Conservation (phyloP, 1,140 invertebrate genomes). For the Hycleus cichorii region DNA sequence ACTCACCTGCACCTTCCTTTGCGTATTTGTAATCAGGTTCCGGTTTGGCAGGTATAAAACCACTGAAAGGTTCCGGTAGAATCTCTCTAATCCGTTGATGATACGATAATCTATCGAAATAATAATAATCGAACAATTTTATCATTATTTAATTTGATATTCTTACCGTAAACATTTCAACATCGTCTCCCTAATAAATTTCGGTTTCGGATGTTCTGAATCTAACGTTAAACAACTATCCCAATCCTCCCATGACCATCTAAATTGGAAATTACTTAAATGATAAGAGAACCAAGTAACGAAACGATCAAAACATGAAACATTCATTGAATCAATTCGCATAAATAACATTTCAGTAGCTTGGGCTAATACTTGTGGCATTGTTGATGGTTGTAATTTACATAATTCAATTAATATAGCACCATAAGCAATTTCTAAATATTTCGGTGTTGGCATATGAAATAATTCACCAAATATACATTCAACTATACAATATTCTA, state of each 20-base stretch:
- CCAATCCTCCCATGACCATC: conserved; percentile 99
- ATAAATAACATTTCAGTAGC: conserved; percentile 96
- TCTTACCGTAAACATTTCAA: conserved; percentile 77
- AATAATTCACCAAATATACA: conserved; percentile 94
- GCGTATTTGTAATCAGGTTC: conserved; percentile 78
- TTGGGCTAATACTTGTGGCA: conserved; percentile 96
- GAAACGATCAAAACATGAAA: conserved; percentile 93
- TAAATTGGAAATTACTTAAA: conserved; percentile 97
- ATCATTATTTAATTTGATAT: neutral
- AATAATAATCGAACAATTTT: conserved; percentile 32
- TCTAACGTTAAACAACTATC: conserved; percentile 77
- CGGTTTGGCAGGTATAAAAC: conserved; percentile 71
- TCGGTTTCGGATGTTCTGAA: conserved; percentile 85
- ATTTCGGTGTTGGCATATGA: conserved; percentile 78
- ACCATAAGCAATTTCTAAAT: conserved; percentile 91
- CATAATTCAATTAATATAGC: conserved; percentile 95
- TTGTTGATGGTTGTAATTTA: conserved; percentile 90
- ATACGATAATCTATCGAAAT: conserved; percentile 74
- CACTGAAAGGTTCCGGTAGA: conserved; percentile 79
- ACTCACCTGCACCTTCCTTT: conserved; percentile 70
- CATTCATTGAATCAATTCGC: conserved; percentile 94
- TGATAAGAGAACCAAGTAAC: conserved; percentile 98
- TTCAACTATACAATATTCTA: conserved; percentile 98
- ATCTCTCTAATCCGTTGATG: conserved; percentile 88
- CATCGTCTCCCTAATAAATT: conserved; percentile 91